phyloP scores from a whole-genome alignment of 2,888 invertebrate genomes.

The Trimorus sp. region DNA sequence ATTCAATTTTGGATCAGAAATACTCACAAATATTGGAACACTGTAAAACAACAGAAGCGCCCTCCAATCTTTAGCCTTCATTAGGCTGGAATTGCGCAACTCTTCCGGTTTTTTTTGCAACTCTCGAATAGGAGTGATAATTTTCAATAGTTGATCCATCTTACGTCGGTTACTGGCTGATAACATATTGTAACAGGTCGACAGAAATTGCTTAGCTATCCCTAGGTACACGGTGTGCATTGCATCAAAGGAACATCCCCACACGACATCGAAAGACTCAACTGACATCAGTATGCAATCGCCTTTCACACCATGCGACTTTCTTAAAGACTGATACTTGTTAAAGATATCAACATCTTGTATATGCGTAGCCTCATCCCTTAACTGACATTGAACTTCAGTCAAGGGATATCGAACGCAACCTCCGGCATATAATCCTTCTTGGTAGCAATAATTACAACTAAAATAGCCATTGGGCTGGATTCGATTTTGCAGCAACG shows the following conservation, averaged over 20 bases:
- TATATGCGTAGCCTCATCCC: neutral
- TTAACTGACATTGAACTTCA: neutral
- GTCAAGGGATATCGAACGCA: neutral
- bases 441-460: neutral
- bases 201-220: neutral
- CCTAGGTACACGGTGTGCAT: slow-evolving; percentile 10
- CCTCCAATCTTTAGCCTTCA: slow-evolving; percentile 41
- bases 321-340: neutral
- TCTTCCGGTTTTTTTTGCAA: slow-evolving; percentile 28
- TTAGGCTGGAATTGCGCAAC: neutral
- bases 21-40: slow-evolving; percentile 21
- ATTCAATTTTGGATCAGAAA: neutral
- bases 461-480: no score
- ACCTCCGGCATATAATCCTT: neutral
- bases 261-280: neutral
- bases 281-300: neutral
- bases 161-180: neutral
- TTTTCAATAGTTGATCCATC: slow-evolving; percentile 4
- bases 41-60: slow-evolving; percentile 24
- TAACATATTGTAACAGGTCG: neutral
- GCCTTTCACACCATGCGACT: neutral
- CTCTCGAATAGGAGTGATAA: slow-evolving; percentile 17
- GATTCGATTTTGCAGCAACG: no score
- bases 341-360: neutral
- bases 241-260: neutral